Evolutionary conservation across 2,113 vertebrate species (phyloP).

Genomic region (Gasterosteus nipponicus): DNA sequence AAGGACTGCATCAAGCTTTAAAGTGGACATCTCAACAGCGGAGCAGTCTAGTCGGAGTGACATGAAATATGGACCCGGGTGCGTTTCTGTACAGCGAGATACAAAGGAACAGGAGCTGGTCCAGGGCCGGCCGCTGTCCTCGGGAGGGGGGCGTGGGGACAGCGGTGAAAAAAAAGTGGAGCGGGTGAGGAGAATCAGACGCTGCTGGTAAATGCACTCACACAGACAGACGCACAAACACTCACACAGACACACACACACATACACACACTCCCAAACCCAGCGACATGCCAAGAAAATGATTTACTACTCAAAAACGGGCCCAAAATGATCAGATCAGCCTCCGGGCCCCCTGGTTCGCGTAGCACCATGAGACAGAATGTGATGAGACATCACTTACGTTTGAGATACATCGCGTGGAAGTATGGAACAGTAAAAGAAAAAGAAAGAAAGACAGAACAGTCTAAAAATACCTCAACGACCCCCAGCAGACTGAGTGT

Average conservation of each 20-base stretch:
- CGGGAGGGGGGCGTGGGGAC: slow-evolving; percentile 12
- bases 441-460: slow-evolving; percentile 8
- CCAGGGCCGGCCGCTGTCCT: slow-evolving; percentile 44
- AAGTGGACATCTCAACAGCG: slow-evolving; percentile 75
- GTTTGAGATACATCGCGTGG: slow-evolving; percentile 5
- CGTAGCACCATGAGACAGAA: slow-evolving; percentile 22
- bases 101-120: slow-evolving; percentile 29
- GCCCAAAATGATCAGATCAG: slow-evolving; percentile 69
- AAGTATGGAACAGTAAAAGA: slow-evolving; percentile 14
- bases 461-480: slow-evolving; percentile 26
- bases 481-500: slow-evolving; percentile 1
- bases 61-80: slow-evolving; percentile 67
- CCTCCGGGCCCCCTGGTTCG: slow-evolving; percentile 36
- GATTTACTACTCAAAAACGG: slow-evolving; percentile 56
- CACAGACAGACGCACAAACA: slow-evolving; percentile 11
- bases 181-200: slow-evolving; percentile 20
- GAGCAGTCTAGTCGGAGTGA: slow-evolving; percentile 69
- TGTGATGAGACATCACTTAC: slow-evolving; percentile 42
- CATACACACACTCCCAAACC: slow-evolving; percentile 8
- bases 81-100: slow-evolving; percentile 48
- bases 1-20: slow-evolving; percentile 77
- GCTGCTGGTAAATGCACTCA: slow-evolving; percentile 10
- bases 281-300: slow-evolving; percentile 60
- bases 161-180: slow-evolving; percentile 26
- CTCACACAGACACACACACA: not conserved